These are phyloP conservation scores for Henicopernis longicauda DNA, from an alignment of 2,113 vertebrate species.

Conservation along the genomic window DNA sequence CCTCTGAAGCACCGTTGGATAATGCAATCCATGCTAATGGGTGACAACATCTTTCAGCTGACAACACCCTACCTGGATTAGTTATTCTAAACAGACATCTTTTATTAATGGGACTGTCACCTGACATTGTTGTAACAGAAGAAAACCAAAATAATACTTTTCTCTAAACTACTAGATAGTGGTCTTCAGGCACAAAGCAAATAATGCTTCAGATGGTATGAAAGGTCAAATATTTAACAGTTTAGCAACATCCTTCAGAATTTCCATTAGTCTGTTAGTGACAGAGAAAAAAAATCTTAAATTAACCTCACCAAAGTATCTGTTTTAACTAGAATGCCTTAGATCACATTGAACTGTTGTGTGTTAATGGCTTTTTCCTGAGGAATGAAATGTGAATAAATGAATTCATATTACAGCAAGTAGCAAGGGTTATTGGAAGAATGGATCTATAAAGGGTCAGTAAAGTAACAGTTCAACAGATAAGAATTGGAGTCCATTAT, in stretches of 20 bases:
- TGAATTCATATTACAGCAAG: slow-evolving; percentile 6
- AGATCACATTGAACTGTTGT: neutral
- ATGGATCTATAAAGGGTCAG: neutral
- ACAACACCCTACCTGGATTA: neutral
- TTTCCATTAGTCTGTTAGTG: neutral
- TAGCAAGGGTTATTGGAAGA: neutral
- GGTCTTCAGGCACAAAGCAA: neutral
- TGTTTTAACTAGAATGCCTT: neutral
- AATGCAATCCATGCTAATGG: neutral
- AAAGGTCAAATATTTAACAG: neutral
- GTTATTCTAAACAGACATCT: neutral
- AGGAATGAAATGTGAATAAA: slow-evolving; percentile 5
- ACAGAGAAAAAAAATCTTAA: neutral
- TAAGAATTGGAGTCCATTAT: neutral
- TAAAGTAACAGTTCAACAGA: neutral
- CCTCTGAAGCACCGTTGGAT: neutral
- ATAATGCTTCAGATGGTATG: neutral
- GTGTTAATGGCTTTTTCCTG: neutral
- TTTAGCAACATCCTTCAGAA: neutral
- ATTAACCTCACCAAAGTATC: neutral
- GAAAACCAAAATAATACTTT: neutral
- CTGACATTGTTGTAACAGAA: neutral
- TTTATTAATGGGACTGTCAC: neutral
- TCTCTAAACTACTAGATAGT: neutral
- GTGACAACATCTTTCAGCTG: neutral